Evolutionary conservation across 2,797 vertebrate genomes (phyloP), one percentile per base, ranked within the genome.

Genomic region (Coranthus polyacanthus): DNA sequence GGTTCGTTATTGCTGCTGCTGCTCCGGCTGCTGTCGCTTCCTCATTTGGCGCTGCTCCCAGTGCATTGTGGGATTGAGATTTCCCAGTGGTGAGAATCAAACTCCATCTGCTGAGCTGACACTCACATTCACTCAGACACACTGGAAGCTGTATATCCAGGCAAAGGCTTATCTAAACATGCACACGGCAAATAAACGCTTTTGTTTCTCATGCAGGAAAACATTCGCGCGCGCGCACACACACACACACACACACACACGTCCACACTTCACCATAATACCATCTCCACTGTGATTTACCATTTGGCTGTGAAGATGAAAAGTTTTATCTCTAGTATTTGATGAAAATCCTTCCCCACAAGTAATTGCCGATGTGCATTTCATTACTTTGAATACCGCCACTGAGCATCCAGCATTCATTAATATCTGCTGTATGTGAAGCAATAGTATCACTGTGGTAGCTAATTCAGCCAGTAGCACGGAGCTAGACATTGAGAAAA

Each of bases 21-120:
- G 64, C 72, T 65, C n/a, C n/a, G n/a, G 24, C 75, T 50, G 37
- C 51, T 41, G 72, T 78, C 32, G 4, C 78, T 79, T 84, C 73
- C 60, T 80, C 76, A 39, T 86, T 86, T 93, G 90, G 89, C 89
- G 22, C 51, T 0, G 29, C 70, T 88, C 88, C 90, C 88, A 82
- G 77, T 90, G 89, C 87, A 91, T 91, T 91, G 84, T 91, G 86
- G 90, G 90, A 86, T 82, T 82, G 81, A 82, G 85, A 91, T 90
- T 91, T 90, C 88, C 90, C 90, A 84, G 73, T 70, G 75, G 83
- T 84, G 80, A 82, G 83, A 88, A 81, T 83, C 83, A 74, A 88
- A 78, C 83, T 85, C 86, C 88, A 87, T 90, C 88, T 88, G 89
- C 82, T 72, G 62, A 83, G 78, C 80, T 61, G 73, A 86, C 69